phyloP scores from a whole-genome alignment of 2,888 invertebrate genomes.

The Tenthredo amoena region DNA sequence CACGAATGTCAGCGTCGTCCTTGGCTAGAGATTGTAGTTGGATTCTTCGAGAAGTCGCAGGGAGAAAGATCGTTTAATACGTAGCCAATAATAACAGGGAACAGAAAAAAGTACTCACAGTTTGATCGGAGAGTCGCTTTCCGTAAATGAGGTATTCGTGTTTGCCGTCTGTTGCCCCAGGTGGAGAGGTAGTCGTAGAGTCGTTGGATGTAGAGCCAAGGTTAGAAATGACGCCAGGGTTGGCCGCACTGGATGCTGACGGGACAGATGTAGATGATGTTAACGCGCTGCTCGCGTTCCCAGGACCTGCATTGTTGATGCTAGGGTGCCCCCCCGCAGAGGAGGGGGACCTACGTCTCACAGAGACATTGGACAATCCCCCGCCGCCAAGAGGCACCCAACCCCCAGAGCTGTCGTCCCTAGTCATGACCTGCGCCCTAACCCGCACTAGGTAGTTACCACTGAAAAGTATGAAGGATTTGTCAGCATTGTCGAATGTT shows the following conservation, averaged over 20 bases:
- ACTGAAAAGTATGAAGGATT: constrained; percentile 80
- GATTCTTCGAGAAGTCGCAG: background rate
- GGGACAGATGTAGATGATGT: constrained; percentile 65
- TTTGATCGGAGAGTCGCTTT: constrained; percentile 94
- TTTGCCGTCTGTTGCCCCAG: constrained; percentile 81
- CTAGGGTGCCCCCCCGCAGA: constrained; percentile 61
- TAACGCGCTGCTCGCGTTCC: constrained; percentile 61
- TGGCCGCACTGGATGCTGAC: constrained; percentile 65
- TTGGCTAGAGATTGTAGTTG: background rate
- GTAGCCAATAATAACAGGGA: background rate
- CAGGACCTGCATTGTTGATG: constrained; percentile 54
- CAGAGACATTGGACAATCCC: constrained; percentile 95
- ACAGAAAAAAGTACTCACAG: constrained; percentile 82
- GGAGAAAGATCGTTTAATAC: background rate
- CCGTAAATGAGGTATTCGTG: constrained; percentile 97
- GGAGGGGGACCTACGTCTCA: constrained; percentile 86
- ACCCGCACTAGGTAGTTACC: constrained; percentile 96
- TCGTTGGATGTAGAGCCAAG: constrained; percentile 69
- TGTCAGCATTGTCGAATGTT: background rate
- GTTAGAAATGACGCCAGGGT: constrained; percentile 60
- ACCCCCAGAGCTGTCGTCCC: constrained; percentile 98
- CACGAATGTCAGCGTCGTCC: background rate
- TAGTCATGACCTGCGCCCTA: constrained; percentile 99
- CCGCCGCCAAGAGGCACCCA: constrained; percentile 97
- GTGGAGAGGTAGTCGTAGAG: constrained; percentile 74